phyloP scores from a whole-genome alignment of 2,113 vertebrate genomes.

The Prionailurus viverrinus region DNA sequence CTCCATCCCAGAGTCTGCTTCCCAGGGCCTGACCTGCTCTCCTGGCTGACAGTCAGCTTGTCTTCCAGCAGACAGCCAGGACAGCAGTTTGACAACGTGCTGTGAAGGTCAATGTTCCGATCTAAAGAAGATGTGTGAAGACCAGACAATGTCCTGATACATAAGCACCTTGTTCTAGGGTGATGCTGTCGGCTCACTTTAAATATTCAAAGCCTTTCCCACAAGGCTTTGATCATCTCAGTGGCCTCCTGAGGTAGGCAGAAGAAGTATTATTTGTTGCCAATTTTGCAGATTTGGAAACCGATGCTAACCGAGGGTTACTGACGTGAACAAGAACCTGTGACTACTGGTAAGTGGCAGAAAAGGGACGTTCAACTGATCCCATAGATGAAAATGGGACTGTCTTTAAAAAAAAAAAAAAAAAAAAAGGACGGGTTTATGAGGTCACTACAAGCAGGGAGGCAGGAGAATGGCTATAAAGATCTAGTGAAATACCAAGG shows the following conservation, averaged over 20 bases:
- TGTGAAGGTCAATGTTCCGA: not conserved
- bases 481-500: not conserved
- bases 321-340: not conserved
- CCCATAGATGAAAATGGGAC: not conserved
- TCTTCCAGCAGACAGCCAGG: not conserved
- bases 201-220: not conserved
- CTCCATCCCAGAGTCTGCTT: not conserved
- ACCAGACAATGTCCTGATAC: not conserved
- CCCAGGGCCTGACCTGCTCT: not conserved
- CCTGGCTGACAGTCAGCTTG: not conserved
- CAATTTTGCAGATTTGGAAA: conserved; percentile 30
- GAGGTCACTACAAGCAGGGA: not conserved
- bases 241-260: not conserved
- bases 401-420: not conserved
- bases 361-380: not conserved
- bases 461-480: not conserved
- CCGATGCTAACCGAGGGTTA: not conserved
- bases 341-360: too few species aligned
- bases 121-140: not conserved
- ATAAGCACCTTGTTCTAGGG: not conserved
- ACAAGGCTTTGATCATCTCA: not conserved
- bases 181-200: not conserved
- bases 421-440: not conserved
- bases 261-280: too few species aligned
- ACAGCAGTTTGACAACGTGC: not conserved